Base-by-base conservation (phyloP, 2,888 invertebrate genomes). In the Papilio gigon region DNA sequence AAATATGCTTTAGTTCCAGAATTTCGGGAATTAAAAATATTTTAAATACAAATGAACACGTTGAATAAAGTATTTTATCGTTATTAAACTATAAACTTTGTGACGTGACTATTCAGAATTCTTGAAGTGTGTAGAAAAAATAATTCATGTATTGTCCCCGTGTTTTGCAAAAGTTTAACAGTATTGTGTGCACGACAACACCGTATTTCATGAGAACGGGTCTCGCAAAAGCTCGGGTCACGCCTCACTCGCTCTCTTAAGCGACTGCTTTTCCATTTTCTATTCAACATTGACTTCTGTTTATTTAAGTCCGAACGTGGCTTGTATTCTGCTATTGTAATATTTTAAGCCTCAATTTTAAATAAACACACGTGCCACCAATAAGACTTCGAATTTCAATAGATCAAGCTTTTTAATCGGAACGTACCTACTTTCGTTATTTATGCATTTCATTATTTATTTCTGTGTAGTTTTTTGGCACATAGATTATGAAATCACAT, bases 211-310 rank as follows among this genome's bases (percentile, higher is more conserved):
- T 56, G 53, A 56, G 53, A 56, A 61, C 17, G 17, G 61, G 25
- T 25, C 61, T 22, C 37, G 40, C 61, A 42, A 42, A 61, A 42
- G 53, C 42, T 62, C 44, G 42, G 44, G 42, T 62, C 53, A 62
- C 44, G 30, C 40, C 44, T 62, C 40, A 44, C 61, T 42, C 44
- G 42, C 42, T 42, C 60, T 60, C 44, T 62, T 62, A 61, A 62
- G 61, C 42, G 61, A 17, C 42, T 44, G 61, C 42, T 44, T 44
- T 62, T 42, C 61, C 40, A 27, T 53, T 53, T 53, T 56, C 53
- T 56, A 56, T 56, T 56, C 53, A 56, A 30, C 53, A 56, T 30
- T 56, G 53, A 56, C 53, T 56, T 30, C 53, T 56, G 53, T 56
- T 56, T 56, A 56, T 56, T 56, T 56, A 56, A 56, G 53, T 56